Evolutionary conservation across 2,113 vertebrate genomes (phyloP), one percentile per base, ranked within the genome.

Genomic region (Otocyon megalotis): DNA sequence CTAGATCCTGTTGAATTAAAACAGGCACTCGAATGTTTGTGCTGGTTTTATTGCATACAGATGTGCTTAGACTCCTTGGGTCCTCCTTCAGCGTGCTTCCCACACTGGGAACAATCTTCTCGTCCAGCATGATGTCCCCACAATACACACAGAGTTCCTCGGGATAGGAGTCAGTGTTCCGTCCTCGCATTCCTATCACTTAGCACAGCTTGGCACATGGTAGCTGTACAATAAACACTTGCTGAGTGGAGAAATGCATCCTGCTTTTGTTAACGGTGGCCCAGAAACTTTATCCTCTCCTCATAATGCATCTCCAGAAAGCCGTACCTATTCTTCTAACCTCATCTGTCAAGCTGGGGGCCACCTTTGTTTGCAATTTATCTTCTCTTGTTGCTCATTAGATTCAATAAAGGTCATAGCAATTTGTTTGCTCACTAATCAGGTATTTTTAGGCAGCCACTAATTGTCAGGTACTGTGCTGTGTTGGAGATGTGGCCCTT

Each of bases 81-180:
- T 20, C 16, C 19, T 28, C 37, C 43, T 28, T 20, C n/a, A 32
- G 16, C 6, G 10, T 1, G 14, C 71, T 35, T 17, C 28, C 48
- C 22, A 35, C 0, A 0, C 30, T 0, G 3, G 24, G 6, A 20
- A 83, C 37, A 26, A 54, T 16, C 74, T 28, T 35, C 43, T 87
- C 4, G 11, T 35, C 83, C 53, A 17, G 32, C 32, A 1, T 3
- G 2, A 28, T 15, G 3, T 50, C 19, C 43, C 35, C 62, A 9
- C 15, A 13, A 16, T 0, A 50, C 2, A 4, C 48, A 50, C 63
- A 54, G 12, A 37, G 43, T 15, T 85, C 58, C 71, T 53, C 0
- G 0, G 43, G 28, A 53, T 11, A 26, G 9, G 37, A 53, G 3
- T 17, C 43, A 6, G 37, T 0, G 7, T 30, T 24, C 37, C 1